Percentiles rank a stretch among this genome's conserved stretches.
Evolutionary conservation across 2,797 vertebrate genomes (phyloP).

Genomic region (Cichlasoma orientale): DNA sequence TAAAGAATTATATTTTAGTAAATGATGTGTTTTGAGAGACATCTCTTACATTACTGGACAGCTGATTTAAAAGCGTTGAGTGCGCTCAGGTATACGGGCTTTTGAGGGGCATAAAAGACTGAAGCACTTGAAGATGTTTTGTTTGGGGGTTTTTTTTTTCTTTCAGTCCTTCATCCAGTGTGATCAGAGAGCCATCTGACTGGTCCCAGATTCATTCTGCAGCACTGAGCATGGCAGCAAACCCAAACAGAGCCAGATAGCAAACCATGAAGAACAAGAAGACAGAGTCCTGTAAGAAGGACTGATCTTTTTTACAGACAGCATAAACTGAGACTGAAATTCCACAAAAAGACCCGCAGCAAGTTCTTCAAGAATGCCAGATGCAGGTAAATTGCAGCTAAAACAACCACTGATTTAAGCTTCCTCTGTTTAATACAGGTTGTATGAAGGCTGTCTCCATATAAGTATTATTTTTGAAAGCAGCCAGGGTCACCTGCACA

Average conservation of each 20-base stretch:
- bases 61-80: background rate
- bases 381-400: background rate
- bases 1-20: slow-evolving; percentile 36
- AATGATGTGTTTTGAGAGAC: background rate
- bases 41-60: background rate
- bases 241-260: background rate
- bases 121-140: background rate
- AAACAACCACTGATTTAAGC: too few relatives aligned
- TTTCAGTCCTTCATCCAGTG: background rate
- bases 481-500: background rate
- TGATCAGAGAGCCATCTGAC: background rate
- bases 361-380: background rate
- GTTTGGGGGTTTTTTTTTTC: background rate
- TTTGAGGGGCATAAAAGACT: background rate
- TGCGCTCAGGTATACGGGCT: background rate
- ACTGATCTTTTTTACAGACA: background rate
- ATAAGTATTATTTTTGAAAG: background rate
- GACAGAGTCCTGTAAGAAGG: background rate
- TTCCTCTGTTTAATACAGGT: background rate
- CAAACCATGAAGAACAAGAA: background rate
- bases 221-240: background rate
- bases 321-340: background rate
- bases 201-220: background rate
- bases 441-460: background rate
- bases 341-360: background rate